Evolutionary conservation across 1,140 invertebrate genomes (phyloP).

Genomic region (Drosophila repletoides): DNA sequence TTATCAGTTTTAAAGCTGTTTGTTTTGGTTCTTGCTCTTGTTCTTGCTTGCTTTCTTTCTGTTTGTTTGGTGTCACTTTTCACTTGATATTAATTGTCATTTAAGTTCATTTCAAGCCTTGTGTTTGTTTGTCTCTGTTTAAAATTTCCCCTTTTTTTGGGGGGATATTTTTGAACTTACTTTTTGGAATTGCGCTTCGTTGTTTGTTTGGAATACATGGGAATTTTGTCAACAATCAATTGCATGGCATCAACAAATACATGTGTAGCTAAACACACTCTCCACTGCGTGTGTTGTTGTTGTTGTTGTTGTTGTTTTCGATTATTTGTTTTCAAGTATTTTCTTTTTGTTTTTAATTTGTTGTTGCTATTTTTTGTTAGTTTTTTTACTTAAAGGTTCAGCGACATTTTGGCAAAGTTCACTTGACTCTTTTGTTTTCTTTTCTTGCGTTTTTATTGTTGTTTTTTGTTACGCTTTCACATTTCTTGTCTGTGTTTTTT

Average conservation of each 20-base stretch:
- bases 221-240: constrained; percentile 82
- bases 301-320: constrained; percentile 42
- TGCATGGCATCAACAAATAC: constrained; percentile 81
- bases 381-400: constrained; percentile 39
- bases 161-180: constrained; percentile 60
- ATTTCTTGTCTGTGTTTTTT: constrained; percentile 58
- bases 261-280: constrained; percentile 61
- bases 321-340: constrained; percentile 24
- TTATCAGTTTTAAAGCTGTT: constrained; percentile 50
- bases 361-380: constrained; percentile 18
- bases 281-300: constrained; percentile 36
- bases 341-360: constrained; percentile 21
- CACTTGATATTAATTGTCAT: constrained; percentile 9
- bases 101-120: neutral
- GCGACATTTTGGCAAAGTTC: constrained; percentile 48
- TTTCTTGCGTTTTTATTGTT: constrained; percentile 38
- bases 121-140: neutral
- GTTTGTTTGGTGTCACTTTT: constrained; percentile 19
- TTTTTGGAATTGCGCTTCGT: constrained; percentile 82
- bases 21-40: constrained; percentile 13
- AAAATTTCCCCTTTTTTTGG: constrained; percentile 1
- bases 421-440: constrained; percentile 32
- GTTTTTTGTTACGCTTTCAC: constrained; percentile 67
- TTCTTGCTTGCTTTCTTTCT: neutral
- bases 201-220: constrained; percentile 83